Evolutionary conservation across 2,797 vertebrate species (phyloP), one percentile per base, ranked within the genome.

Genomic region (Clamator glandarius): DNA sequence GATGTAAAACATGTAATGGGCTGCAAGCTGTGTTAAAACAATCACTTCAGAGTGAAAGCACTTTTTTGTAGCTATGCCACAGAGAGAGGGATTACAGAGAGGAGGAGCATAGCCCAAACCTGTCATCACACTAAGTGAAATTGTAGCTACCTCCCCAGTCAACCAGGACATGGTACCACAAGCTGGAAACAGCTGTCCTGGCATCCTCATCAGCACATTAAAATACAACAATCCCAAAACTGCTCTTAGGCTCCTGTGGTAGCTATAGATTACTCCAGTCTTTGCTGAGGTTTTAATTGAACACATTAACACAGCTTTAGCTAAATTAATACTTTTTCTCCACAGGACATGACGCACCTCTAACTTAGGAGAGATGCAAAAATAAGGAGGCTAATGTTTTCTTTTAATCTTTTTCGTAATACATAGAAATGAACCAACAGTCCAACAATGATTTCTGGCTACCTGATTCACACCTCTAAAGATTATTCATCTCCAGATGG

Each of bases 301-400:
- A 83, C n/a, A 61, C 62, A 51, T 74, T 87, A 50, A 21, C 8
- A 9, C 46, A 51, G n/a, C 4, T 41, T 92, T 68, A 68, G 18
- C 44, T 0, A 3, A 77, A 59, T 74, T 87, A 54, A 67, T 35
- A 68, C 41, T 31, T 91, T 51, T 83, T 58, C 39, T 75, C 79
- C 54, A 15, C 58, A 62, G 39, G 68, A 77, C 6, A 57, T 0
- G 0, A 8, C 29, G 9, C 12, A 78, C 46, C 1, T 1, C 21
- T 18, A 89, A 69, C 25, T 81, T 78, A 39, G 20, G 4, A 23
- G 25, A 76, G 46, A 54, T 26, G 11, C 7, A 61, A 74, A 25
- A 90, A 61, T 51, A 68, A 75, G 78, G 42, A 67, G 15, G 36
- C 35, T 39, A 15, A 79, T 1, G 24, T 26, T 74, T 68, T 69